Evolutionary conservation across 23 tunicate genomes (phyloP).

Genomic region (Clavelina lepadiformis): DNA sequence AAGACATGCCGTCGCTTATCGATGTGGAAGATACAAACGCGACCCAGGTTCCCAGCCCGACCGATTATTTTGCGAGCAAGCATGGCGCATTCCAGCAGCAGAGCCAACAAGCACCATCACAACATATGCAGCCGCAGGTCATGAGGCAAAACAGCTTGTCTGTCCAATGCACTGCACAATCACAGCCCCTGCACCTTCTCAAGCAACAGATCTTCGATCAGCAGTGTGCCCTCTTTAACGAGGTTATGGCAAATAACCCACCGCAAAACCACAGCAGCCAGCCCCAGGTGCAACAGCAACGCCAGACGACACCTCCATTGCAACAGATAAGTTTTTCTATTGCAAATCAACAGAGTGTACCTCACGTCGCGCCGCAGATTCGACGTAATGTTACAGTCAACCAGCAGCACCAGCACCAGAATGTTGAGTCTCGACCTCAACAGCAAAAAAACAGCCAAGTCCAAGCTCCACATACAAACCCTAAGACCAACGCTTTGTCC

Average conservation of each 20-base stretch:
- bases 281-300: neutral
- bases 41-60: constrained; percentile 33
- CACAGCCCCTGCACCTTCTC: too few relatives aligned
- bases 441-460: neutral
- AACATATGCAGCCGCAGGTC: neutral
- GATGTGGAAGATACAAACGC: constrained; percentile 8
- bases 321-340: too few relatives aligned
- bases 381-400: too few relatives aligned
- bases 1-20: constrained; percentile 45
- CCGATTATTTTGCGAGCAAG: constrained; percentile 6
- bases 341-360: too few relatives aligned
- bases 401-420: neutral
- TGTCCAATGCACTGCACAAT: too few relatives aligned
- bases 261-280: neutral
- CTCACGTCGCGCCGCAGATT: too few relatives aligned
- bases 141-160: too few relatives aligned
- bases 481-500: too few relatives aligned
- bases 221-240: constrained; percentile 16
- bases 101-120: neutral
- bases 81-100: neutral
- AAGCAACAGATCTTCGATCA: constrained; percentile 14
- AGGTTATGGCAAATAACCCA: constrained; percentile 8
- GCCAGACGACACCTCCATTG: too few relatives aligned
- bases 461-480: too few relatives aligned
- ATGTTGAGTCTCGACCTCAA: neutral